Conservation (phyloP, 2,797 vertebrate genomes). For the Knipowitschia caucasica region DNA sequence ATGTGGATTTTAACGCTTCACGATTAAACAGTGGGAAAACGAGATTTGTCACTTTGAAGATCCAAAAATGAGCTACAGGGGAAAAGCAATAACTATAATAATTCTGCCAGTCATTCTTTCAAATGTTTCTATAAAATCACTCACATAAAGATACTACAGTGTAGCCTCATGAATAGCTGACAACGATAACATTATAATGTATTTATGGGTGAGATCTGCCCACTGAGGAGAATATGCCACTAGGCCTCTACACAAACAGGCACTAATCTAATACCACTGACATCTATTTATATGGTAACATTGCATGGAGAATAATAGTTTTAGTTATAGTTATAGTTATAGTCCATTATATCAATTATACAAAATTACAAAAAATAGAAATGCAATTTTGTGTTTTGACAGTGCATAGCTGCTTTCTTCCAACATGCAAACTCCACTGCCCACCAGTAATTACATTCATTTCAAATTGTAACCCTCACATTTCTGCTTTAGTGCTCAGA, state of each 20-base stretch:
- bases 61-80: conserved; percentile 6
- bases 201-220: not conserved
- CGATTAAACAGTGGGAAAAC: conserved; percentile 16
- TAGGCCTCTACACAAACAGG: not conserved
- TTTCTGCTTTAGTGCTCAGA: conserved; percentile 35
- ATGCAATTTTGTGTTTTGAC: conserved; percentile 3
- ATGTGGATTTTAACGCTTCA: conserved; percentile 14
- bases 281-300: too few species aligned
- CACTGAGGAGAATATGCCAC: not conserved
- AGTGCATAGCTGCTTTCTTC: conserved; percentile 9
- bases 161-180: not conserved
- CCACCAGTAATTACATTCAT: conserved; percentile 31
- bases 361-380: too few species aligned
- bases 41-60: conserved; percentile 9
- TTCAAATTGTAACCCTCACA: conserved; percentile 27
- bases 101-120: conserved; percentile 10
- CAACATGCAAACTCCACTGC: conserved; percentile 21
- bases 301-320: too few species aligned
- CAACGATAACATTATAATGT: not conserved
- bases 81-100: conserved; percentile 11
- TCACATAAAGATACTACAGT: conserved; percentile 8
- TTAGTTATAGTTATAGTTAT: not conserved
- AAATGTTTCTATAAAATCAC: conserved; percentile 13
- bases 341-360: not conserved
- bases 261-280: not conserved